phyloP scores from a whole-genome alignment of 2,888 invertebrate genomes.

The Amiota minor region DNA sequence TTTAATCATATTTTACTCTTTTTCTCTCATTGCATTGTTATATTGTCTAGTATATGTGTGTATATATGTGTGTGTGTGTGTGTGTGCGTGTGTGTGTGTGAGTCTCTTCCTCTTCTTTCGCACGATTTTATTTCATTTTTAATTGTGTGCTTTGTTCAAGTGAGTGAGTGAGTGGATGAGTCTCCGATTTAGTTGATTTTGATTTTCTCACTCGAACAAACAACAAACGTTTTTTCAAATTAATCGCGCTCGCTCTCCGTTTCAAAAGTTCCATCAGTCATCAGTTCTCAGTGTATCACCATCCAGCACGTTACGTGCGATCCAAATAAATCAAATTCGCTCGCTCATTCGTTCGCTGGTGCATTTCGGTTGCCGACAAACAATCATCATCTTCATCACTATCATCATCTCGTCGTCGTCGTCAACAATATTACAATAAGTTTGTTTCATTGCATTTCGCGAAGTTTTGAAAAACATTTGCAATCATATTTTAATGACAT shows the following conservation, averaged over 20 bases:
- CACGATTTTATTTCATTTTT: conserved; percentile 25
- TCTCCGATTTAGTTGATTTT: conserved; percentile 65
- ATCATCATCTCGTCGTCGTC: too few relatives aligned
- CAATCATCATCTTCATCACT: not conserved
- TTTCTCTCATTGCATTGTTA: not conserved
- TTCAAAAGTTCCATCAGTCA: not conserved
- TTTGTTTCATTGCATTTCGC: too few relatives aligned
- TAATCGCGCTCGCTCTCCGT: not conserved
- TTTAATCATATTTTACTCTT: not conserved
- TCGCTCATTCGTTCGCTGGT: conserved; percentile 12
- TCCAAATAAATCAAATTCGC: not conserved
- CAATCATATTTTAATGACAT: too few relatives aligned
- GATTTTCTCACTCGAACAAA: conserved; percentile 53
- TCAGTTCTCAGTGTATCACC: not conserved
- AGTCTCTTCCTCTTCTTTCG: not conserved
- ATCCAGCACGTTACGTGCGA: not conserved
- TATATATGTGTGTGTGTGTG: not conserved
- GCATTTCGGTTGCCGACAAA: not conserved
- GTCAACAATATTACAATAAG: too few relatives aligned
- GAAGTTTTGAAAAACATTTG: too few relatives aligned
- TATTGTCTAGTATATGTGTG: not conserved
- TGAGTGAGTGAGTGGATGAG: conserved; percentile 8
- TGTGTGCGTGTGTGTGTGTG: too few relatives aligned
- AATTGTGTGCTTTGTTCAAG: conserved; percentile 57
- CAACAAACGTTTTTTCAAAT: not conserved